These are phyloP conservation scores for Euspilapteryx auroguttella DNA, from an alignment of 2,888 invertebrate genomes.

Conservation along the genomic window DNA sequence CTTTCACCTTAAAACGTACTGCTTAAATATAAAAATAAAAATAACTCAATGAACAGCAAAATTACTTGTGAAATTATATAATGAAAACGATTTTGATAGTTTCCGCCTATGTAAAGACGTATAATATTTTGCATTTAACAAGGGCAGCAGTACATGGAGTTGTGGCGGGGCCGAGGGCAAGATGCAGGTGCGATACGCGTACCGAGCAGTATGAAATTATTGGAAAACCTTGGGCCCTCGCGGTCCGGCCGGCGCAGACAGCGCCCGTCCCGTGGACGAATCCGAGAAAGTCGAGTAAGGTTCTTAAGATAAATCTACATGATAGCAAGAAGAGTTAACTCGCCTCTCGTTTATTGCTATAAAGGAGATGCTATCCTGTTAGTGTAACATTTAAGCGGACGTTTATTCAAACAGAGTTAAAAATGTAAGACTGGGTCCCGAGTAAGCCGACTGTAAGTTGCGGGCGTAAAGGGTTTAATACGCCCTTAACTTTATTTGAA, in stretches of 20 bases:
- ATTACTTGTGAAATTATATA: conserved; percentile 43
- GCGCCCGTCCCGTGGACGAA: conserved; percentile 35
- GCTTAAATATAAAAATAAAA: too few relatives aligned
- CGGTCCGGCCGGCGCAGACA: conserved; percentile 27
- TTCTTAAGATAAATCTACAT: conserved; percentile 42
- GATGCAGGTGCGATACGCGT: conserved; percentile 31
- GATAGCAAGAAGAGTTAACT: conserved; percentile 23
- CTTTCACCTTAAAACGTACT: too few relatives aligned
- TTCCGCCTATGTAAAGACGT: conserved; percentile 38
- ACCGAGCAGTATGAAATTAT: conserved; percentile 45
- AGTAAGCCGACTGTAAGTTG: too few relatives aligned
- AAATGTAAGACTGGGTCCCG: too few relatives aligned
- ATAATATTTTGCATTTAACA: conserved; percentile 58
- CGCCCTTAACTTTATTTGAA: too few relatives aligned
- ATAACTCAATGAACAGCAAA: too few relatives aligned
- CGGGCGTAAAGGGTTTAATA: too few relatives aligned
- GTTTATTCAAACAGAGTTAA: too few relatives aligned
- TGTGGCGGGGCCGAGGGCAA: conserved; percentile 37
- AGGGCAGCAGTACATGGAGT: conserved; percentile 26
- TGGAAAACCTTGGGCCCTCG: conserved; percentile 53
- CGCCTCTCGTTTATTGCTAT: conserved; percentile 21
- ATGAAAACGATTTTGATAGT: conserved; percentile 54
- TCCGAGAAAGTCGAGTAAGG: conserved; percentile 31
- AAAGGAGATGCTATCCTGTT: conserved; percentile 13
- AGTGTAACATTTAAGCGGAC: too few relatives aligned